These are phyloP conservation scores for Enteromius afrohamiltoni DNA, from an alignment of 2,797 vertebrate species.

Conservation along the genomic window DNA sequence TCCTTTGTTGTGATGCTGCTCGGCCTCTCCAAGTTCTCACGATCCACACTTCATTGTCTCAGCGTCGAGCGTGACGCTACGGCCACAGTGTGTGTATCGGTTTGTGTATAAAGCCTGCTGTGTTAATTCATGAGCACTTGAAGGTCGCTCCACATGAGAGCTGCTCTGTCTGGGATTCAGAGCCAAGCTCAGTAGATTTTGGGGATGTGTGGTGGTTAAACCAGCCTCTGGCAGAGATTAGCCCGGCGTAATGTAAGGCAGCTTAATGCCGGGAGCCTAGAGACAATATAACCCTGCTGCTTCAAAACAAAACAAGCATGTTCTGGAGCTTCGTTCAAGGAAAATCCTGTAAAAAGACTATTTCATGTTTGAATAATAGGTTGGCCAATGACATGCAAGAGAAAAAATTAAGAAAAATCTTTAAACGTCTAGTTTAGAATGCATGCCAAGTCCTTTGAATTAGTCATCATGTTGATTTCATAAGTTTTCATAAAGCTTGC, in stretches of 20 bases:
- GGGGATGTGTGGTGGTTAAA: slow-evolving; percentile 31
- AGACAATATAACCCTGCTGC: slow-evolving; percentile 16
- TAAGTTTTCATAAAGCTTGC: neutral
- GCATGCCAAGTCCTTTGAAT: neutral
- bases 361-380: slow-evolving; percentile 12
- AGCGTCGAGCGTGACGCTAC: slow-evolving; percentile 6
- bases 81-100: slow-evolving; percentile 8
- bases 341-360: slow-evolving; percentile 13
- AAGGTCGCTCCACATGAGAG: slow-evolving; percentile 57
- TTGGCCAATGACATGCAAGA: neutral
- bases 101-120: slow-evolving; percentile 43
- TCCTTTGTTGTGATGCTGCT: slow-evolving; percentile 34
- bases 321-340: neutral
- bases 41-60: slow-evolving; percentile 16
- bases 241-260: slow-evolving; percentile 43
- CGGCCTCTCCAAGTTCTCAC: slow-evolving; percentile 21
- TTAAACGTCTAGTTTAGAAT: slow-evolving; percentile 1
- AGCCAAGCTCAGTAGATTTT: slow-evolving; percentile 46
- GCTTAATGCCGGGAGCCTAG: slow-evolving; percentile 44
- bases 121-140: slow-evolving; percentile 57
- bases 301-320: slow-evolving; percentile 36
- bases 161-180: slow-evolving; percentile 48
- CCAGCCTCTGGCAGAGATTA: slow-evolving; percentile 58
- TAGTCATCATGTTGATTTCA: neutral
- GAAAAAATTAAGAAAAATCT: neutral